Base-by-base conservation (phyloP, 2,888 invertebrate species). In the Drosophila mimetica region DNA sequence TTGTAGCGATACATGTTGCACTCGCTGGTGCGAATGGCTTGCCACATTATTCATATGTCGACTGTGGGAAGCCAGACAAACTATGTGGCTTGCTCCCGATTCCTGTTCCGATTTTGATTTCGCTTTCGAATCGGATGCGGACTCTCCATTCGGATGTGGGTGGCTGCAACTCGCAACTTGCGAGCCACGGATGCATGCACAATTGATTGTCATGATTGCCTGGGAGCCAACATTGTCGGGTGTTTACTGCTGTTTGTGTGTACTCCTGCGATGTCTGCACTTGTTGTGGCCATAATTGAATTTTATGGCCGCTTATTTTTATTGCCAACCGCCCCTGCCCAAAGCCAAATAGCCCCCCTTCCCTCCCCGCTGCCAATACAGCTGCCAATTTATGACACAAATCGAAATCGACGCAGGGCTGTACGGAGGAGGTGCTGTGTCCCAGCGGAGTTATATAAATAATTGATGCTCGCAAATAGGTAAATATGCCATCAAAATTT, bases 301-400 rank as follows among this genome's bases (percentile, higher is more conserved):
- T 84, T 82, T 82, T 86, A 86, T 82, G 76, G 78, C 73, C 84
- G 84, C 86, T 84, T 86, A 86, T 86, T 86, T 82, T 82, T 81
- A 84, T 82, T 86, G 76, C 71, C 59, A 54, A 1, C 39, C 18
- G n/a, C n/a, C n/a, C n/a, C n/a, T n/a, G n/a, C 18, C 39, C 4
- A 4, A 30, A 11, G 9, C 18, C n/a, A 2, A 55, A 25, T n/a
- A n/a, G n/a, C 1, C 25, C 70, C 63, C 63, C 47, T 28, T 1
- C 55, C 14, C 30, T 11, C 16, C 25, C 8, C 8, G 0, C 13
- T 36, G 6, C 20, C 39, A 9, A 18, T 7, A 9, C 86, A 75
- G 74, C 65, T 81, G 82, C 69, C 85, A 82, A 84, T 84, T 81
- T 82, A 82, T 81, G 81, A 64, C 75, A 75, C 70, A 81, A 78